These are phyloP conservation scores for Bombus huntii DNA, from an alignment of 1,140 invertebrate genomes.

Conservation along the genomic window DNA sequence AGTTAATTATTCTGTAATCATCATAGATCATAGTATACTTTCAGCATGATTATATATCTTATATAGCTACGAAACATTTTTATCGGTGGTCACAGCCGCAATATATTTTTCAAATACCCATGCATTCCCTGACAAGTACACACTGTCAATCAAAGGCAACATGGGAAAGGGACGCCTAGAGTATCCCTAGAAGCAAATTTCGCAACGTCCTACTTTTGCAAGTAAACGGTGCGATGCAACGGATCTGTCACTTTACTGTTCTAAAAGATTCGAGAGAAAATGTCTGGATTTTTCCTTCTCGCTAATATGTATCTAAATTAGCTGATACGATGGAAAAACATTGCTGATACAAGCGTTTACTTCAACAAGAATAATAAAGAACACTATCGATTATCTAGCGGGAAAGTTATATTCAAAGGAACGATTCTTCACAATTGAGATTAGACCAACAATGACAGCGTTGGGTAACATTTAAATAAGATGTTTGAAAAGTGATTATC, in stretches of 20 bases:
- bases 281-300: background rate
- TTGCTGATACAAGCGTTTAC: background rate
- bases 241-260: background rate
- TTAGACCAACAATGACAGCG: background rate
- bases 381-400: background rate
- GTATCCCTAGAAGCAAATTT: slow-evolving; percentile 6
- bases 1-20: background rate
- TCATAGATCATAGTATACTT: background rate
- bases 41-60: background rate
- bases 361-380: background rate
- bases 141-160: background rate
- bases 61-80: background rate
- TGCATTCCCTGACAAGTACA: background rate
- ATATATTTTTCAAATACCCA: background rate
- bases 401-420: background rate
- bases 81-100: too few species aligned
- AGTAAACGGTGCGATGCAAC: background rate
- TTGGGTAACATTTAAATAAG: background rate
- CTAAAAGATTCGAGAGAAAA: background rate
- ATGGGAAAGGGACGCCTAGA: too few species aligned
- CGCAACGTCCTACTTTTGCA: slow-evolving; percentile 2
- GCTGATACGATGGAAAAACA: background rate
- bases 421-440: background rate
- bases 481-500: background rate
- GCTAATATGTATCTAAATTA: background rate